Conservation (phyloP, 2,888 invertebrate genomes). For the Lasius platythorax region DNA sequence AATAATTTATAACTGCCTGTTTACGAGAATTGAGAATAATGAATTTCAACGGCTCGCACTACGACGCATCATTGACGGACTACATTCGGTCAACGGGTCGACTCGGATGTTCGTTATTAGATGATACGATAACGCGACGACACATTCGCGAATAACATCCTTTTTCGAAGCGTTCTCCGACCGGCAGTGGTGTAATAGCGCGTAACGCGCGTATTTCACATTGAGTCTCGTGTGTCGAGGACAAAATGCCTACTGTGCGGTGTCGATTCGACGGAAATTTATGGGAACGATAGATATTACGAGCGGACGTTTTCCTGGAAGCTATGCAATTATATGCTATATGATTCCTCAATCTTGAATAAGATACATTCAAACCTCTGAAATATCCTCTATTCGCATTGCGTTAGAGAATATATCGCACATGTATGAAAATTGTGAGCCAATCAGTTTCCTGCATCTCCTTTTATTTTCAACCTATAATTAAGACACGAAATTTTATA, state of each 20-base stretch:
- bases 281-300: slow-evolving; percentile 53
- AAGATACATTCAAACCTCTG: not conserved
- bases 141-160: slow-evolving; percentile 71
- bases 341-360: slow-evolving; percentile 27
- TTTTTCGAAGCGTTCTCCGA: slow-evolving; percentile 50
- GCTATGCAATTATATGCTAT: not conserved
- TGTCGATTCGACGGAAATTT: slow-evolving; percentile 40
- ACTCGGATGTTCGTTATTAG: slow-evolving; percentile 76
- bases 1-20: slow-evolving; percentile 86
- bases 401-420: not conserved
- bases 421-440: not conserved
- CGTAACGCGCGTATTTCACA: slow-evolving; percentile 29
- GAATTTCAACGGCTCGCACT: slow-evolving; percentile 83
- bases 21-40: slow-evolving; percentile 86
- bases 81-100: slow-evolving; percentile 72
- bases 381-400: not conserved
- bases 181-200: slow-evolving; percentile 19
- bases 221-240: slow-evolving; percentile 16
- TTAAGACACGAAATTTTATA: not conserved
- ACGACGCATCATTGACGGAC: slow-evolving; percentile 80
- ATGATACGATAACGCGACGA: slow-evolving; percentile 66
- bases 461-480: not conserved
- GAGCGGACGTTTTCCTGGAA: slow-evolving; percentile 23
- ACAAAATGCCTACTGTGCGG: slow-evolving; percentile 51
- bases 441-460: not conserved